Evolutionary conservation across 2,888 invertebrate genomes (phyloP).

Genomic region (Bombylius major): DNA sequence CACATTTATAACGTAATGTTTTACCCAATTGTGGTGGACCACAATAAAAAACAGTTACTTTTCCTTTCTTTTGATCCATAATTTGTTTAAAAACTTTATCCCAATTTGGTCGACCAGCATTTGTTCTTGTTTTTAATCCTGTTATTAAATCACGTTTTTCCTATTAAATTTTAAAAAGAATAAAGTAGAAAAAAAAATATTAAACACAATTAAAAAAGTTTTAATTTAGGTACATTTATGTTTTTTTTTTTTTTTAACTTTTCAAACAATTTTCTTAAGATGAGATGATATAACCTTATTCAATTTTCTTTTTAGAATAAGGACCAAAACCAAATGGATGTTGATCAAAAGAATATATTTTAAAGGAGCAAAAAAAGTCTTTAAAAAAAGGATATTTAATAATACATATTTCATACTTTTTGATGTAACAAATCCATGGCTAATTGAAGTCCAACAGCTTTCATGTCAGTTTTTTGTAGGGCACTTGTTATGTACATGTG

Average conservation of each 20-base stretch:
- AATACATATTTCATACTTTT: slow-evolving; percentile 49
- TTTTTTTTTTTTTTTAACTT: too few species aligned
- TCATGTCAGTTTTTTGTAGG: slow-evolving; percentile 83
- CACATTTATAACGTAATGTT: slow-evolving; percentile 70
- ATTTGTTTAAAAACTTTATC: slow-evolving; percentile 85
- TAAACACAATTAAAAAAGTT: background rate
- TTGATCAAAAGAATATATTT: too few species aligned
- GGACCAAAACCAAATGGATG: too few species aligned
- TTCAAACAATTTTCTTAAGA: too few species aligned
- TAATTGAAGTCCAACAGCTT: slow-evolving; percentile 82
- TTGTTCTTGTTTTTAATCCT: slow-evolving; percentile 83
- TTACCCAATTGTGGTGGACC: slow-evolving; percentile 78
- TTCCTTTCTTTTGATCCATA: slow-evolving; percentile 72
- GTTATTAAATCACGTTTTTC: slow-evolving; percentile 87
- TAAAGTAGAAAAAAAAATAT: slow-evolving; percentile 17
- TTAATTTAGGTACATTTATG: too few species aligned
- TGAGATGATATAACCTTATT: too few species aligned
- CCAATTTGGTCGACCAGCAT: slow-evolving; percentile 91
- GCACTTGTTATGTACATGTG: slow-evolving; percentile 97
- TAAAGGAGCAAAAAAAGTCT: too few species aligned
- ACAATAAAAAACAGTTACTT: slow-evolving; percentile 89
- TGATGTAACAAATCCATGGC: slow-evolving; percentile 83
- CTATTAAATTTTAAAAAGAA: slow-evolving; percentile 38
- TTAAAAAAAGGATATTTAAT: background rate
- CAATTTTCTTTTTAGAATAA: too few species aligned